These are phyloP conservation scores for Atherinosoma microstoma DNA, from an alignment of 2,797 vertebrate species.

Conservation along the genomic window DNA sequence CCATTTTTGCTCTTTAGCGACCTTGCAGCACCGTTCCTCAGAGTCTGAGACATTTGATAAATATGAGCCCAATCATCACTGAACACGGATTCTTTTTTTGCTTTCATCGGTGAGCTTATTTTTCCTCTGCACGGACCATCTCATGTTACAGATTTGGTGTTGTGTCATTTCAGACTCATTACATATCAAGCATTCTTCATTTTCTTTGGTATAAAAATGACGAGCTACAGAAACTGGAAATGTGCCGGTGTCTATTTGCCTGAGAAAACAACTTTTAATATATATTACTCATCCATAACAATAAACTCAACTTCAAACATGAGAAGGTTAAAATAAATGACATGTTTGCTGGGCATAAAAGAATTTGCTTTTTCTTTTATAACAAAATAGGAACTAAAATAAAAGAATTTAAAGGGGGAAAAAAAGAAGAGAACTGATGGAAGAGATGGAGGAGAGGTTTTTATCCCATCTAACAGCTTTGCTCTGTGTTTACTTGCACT, in stretches of 20 bases:
- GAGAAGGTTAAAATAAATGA: slow-evolving; percentile 33
- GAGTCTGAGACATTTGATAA: neutral
- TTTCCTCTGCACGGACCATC: neutral
- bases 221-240: slow-evolving; percentile 16
- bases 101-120: neutral
- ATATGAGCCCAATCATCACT: neutral
- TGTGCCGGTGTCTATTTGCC: slow-evolving; percentile 15
- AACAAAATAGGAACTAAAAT: slow-evolving; percentile 1
- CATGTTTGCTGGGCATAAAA: slow-evolving; percentile 36
- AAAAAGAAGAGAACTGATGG: neutral
- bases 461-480: neutral
- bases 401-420: neutral
- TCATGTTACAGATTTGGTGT: neutral
- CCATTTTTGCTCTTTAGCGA: neutral
- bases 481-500: slow-evolving; percentile 38
- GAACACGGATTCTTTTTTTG: neutral
- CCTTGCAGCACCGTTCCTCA: neutral
- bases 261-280: slow-evolving; percentile 23
- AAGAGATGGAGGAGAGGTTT: neutral
- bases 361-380: slow-evolving; percentile 27
- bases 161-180: neutral
- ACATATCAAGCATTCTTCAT: too few species aligned
- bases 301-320: neutral
- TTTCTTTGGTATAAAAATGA: neutral
- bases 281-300: neutral